phyloP scores from a whole-genome alignment of 2,888 invertebrate genomes.

The Eupithecia pulchellata region DNA sequence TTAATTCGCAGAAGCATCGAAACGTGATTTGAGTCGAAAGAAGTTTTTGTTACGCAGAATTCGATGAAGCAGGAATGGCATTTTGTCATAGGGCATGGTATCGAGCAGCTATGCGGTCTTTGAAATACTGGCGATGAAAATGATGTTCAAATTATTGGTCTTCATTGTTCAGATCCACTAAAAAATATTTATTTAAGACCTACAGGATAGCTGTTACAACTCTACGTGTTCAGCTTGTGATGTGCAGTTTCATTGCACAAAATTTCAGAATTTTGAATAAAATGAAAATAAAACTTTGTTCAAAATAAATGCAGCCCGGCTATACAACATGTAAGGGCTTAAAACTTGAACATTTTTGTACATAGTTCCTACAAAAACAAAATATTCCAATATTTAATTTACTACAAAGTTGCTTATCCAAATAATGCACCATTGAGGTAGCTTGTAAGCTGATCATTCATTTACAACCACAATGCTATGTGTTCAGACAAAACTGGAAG shows the following conservation, averaged over 20 bases:
- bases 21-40: slow-evolving; percentile 82
- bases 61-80: slow-evolving; percentile 71
- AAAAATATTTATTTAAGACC: slow-evolving; percentile 7
- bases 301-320: neutral
- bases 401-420: neutral
- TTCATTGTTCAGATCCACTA: neutral
- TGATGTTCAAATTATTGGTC: slow-evolving; percentile 8
- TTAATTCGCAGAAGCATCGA: slow-evolving; percentile 83
- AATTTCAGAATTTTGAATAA: neutral
- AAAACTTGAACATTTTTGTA: neutral
- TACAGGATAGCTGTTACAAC: neutral
- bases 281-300: neutral
- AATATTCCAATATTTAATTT: neutral
- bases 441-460: neutral
- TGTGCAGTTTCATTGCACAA: no score
- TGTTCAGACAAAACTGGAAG: neutral
- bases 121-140: slow-evolving; percentile 45
- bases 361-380: neutral
- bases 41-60: slow-evolving; percentile 80
- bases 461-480: neutral
- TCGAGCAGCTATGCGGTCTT: slow-evolving; percentile 49
- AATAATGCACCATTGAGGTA: neutral
- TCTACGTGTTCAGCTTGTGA: neutral
- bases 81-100: slow-evolving; percentile 67
- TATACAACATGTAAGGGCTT: neutral